Evolutionary conservation across 1,140 invertebrate species (phyloP).

Genomic region (Drosophila kikkawai): DNA sequence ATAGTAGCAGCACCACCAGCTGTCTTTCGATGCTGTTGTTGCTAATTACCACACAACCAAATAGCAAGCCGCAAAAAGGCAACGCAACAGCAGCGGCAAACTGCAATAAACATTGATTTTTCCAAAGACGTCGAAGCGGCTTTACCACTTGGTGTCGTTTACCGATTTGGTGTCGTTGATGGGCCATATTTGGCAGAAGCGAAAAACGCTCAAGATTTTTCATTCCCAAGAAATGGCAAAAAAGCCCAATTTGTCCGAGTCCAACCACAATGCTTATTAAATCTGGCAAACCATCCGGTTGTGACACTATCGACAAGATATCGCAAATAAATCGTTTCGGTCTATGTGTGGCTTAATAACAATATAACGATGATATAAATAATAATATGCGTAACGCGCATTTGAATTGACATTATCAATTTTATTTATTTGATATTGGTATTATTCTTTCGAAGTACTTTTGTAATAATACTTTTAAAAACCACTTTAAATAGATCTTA

Average conservation of each 20-base stretch:
- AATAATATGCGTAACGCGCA: too few species aligned
- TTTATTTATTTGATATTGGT: too few species aligned
- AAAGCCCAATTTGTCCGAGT: constrained; percentile 32
- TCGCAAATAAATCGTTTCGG: not conserved
- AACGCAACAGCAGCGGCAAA: constrained; percentile 11
- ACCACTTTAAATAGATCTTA: too few species aligned
- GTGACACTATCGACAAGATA: not conserved
- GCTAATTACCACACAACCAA: constrained; percentile 47
- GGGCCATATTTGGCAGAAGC: constrained; percentile 29
- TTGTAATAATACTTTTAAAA: too few species aligned
- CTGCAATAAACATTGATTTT: constrained; percentile 51
- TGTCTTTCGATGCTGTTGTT: constrained; percentile 24
- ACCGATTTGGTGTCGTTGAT: constrained; percentile 30
- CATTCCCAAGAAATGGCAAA: constrained; percentile 31
- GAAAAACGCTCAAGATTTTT: constrained; percentile 37
- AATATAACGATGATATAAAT: not conserved
- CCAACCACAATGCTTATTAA: constrained; percentile 15
- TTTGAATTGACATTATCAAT: too few species aligned
- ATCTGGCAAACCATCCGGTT: constrained; percentile 9
- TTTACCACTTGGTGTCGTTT: constrained; percentile 31
- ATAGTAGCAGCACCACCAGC: constrained; percentile 6
- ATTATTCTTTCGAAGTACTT: too few species aligned
- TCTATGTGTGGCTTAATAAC: not conserved
- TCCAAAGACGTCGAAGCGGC: constrained; percentile 43
- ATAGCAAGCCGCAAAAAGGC: constrained; percentile 39